Evolutionary conservation across 2,888 invertebrate species (phyloP).

Genomic region (Mythimna lalbum): DNA sequence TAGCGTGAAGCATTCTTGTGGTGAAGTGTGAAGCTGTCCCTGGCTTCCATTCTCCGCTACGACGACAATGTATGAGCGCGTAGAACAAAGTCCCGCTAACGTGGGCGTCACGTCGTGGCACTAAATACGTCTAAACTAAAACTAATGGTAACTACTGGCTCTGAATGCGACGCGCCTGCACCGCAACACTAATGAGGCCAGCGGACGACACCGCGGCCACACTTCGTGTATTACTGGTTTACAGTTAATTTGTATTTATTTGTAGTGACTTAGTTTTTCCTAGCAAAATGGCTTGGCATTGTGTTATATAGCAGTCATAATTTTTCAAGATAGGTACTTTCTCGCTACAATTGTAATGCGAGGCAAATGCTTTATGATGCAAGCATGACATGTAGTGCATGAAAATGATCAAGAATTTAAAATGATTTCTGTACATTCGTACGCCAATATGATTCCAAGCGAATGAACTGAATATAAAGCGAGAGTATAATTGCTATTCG

Average conservation of each 20-base stretch:
- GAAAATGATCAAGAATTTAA: neutral
- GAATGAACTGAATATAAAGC: slow-evolving; percentile 1
- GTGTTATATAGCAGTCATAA: neutral
- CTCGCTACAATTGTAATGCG: neutral
- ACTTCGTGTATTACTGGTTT: neutral
- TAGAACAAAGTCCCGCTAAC: slow-evolving; percentile 21
- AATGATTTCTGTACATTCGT: neutral
- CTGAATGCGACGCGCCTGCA: slow-evolving; percentile 28
- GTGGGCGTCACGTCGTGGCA: slow-evolving; percentile 22
- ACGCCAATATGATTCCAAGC: slow-evolving; percentile 1
- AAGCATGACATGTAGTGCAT: neutral
- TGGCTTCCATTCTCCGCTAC: neutral
- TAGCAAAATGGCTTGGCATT: neutral
- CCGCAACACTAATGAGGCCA: neutral
- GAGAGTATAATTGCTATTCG: neutral
- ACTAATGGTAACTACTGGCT: slow-evolving; percentile 67
- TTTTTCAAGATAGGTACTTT: neutral
- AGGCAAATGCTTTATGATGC: neutral
- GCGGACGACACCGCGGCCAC: neutral
- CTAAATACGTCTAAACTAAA: slow-evolving; percentile 50
- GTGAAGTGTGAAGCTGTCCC: neutral
- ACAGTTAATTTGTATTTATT: slow-evolving; percentile 10
- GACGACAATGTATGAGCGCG: slow-evolving; percentile 19
- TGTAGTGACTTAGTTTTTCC: slow-evolving; percentile 2
- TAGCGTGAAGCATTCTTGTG: neutral